Conservation (phyloP, 1,140 invertebrate species). For the Holcopasites calliopsidis region DNA sequence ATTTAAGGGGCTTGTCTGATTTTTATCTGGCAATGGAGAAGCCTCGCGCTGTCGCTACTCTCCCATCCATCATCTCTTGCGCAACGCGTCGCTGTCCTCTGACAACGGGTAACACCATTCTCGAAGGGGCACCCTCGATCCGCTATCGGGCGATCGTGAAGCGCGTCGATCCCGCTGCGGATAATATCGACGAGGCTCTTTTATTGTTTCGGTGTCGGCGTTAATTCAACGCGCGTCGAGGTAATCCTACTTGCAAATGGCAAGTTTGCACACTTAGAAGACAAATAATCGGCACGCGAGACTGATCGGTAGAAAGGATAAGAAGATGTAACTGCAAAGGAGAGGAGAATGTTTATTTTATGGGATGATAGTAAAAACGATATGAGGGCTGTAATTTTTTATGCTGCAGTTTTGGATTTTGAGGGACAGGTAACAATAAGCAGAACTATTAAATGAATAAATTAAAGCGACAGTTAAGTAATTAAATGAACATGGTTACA, state of each 20-base stretch:
- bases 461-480: too few relatives aligned
- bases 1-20: background rate
- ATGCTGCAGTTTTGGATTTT: too few relatives aligned
- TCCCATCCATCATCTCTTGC: slow-evolving; percentile 29
- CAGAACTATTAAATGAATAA: too few relatives aligned
- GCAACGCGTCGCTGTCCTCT: background rate
- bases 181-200: slow-evolving; percentile 34
- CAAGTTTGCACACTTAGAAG: background rate
- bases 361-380: too few relatives aligned
- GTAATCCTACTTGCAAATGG: background rate
- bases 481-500: too few relatives aligned
- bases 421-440: too few relatives aligned
- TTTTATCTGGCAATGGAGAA: background rate
- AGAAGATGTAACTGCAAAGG: background rate
- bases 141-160: slow-evolving; percentile 14
- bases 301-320: too few relatives aligned
- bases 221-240: background rate
- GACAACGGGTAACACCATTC: too few relatives aligned
- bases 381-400: too few relatives aligned
- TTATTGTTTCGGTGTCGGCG: slow-evolving; percentile 47
- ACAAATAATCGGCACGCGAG: background rate
- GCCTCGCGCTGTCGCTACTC: slow-evolving; percentile 5
- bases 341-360: too few relatives aligned
- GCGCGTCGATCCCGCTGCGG: slow-evolving; percentile 9
- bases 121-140: background rate